Conservation (phyloP, 2,113 vertebrate species). For the Opisthocomus hoazin region DNA sequence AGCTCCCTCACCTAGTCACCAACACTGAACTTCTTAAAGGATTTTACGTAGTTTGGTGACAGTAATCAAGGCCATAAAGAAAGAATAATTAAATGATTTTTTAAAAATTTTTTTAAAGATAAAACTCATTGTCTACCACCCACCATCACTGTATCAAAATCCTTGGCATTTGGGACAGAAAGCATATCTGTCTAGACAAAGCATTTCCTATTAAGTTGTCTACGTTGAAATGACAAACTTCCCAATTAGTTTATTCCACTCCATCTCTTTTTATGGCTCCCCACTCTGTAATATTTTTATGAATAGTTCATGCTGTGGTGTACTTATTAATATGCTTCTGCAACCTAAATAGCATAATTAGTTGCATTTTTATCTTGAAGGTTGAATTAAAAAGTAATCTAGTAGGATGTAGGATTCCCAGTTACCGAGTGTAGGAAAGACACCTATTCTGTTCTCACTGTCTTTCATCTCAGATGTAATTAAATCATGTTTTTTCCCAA, state of each 20-base stretch:
- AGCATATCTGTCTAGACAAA: not conserved
- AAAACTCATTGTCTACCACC: not conserved
- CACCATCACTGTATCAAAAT: not conserved
- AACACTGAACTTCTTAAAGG: not conserved
- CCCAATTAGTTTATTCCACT: not conserved
- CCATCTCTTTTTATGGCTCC: not conserved
- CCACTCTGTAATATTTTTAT: not conserved
- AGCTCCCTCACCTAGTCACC: not conserved
- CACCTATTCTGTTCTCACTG: not conserved
- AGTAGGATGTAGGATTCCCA: not conserved
- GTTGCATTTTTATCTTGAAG: constrained; percentile 3
- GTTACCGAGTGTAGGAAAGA: constrained; percentile 2
- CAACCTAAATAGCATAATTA: constrained; percentile 21
- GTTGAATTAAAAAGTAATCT: constrained; percentile 37
- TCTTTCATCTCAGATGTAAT: constrained; percentile 13
- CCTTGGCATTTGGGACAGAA: not conserved
- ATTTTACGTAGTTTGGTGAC: not conserved
- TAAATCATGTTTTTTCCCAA: not conserved
- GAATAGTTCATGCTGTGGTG: not conserved
- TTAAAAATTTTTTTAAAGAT: not conserved
- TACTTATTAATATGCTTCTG: not conserved
- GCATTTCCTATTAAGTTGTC: not conserved
- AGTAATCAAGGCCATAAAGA: not conserved
- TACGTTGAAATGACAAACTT: not conserved
- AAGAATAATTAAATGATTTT: not conserved